phyloP scores from a whole-genome alignment of 2,888 invertebrate species.

The Prosapia bicincta region DNA sequence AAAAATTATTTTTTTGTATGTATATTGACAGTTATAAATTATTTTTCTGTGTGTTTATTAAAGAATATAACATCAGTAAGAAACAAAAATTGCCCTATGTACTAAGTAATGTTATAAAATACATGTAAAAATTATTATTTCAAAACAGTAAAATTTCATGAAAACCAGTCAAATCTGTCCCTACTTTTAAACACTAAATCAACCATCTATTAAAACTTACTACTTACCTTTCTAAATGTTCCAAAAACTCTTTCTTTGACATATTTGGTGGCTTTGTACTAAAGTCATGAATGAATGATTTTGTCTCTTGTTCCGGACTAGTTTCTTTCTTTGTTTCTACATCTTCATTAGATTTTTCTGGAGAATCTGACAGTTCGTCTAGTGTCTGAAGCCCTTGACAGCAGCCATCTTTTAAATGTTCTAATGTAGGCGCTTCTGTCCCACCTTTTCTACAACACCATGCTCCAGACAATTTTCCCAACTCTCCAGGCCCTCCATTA shows the following conservation, averaged over 20 bases:
- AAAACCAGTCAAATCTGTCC: no score
- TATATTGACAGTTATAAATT: no score
- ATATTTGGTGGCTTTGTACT: constrained; percentile 25
- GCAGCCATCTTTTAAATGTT: constrained; percentile 68
- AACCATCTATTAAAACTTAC: no score
- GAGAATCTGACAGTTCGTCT: constrained; percentile 49
- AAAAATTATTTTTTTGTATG: no score
- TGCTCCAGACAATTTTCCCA: constrained; percentile 61
- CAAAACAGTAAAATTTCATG: not conserved
- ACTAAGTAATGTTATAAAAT: no score
- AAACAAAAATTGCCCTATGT: no score
- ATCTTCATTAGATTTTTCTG: constrained; percentile 52
- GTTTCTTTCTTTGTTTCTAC: constrained; percentile 40
- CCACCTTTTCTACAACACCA: constrained; percentile 71
- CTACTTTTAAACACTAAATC: no score
- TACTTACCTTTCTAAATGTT: constrained; percentile 52
- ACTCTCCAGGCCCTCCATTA: constrained; percentile 64
- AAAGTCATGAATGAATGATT: constrained; percentile 22
- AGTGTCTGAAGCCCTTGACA: constrained; percentile 50
- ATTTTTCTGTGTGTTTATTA: no score
- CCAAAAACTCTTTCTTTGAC: constrained; percentile 56
- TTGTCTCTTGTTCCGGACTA: constrained; percentile 34
- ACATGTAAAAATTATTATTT: no score
- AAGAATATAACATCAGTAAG: no score
- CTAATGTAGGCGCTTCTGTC: constrained; percentile 66